Base-by-base conservation (phyloP, 2,888 invertebrate genomes). In the Orchesella flavescens region DNA sequence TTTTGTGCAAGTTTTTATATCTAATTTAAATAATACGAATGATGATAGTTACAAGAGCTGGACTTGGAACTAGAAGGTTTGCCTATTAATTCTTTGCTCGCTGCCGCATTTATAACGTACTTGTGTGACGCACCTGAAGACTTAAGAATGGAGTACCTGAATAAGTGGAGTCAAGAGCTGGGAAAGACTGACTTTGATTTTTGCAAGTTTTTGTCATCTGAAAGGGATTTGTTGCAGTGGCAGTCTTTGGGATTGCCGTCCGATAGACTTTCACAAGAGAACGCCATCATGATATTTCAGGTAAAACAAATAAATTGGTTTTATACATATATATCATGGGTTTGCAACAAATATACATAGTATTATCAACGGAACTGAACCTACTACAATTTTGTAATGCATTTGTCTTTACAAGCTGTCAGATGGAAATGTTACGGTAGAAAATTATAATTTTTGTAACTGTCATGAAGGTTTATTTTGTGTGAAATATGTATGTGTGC, bases 161-260 rank as follows among this genome's bases (percentile, higher is more conserved):
- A 89, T 15, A 88, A 89, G 59, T 93, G 93, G 92, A 61, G 71
- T 9, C 83, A 80, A 5, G 85, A 89, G n/a, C 83, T 90, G 24
- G 89, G 90, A 5, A 88, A 91, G 0, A 86, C 89, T 1, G 89
- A 90, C 1, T 93, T 93, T 89, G 91, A 92, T 86, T 89, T 94
- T 65, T 90, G 92, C 71, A 90, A 90, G 65, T 93, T 93, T 89
- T 90, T 94, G 75, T 92, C 92, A 65, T 92, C 92, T 0, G 95
- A 96, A 90, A 92, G 94, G 84, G 95, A 96, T 88, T 94, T 95
- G 89, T 90, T 97, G 69, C 93, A 94, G 87, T 97, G 97, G 97
- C 94, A 95, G 89, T 93, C 94, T 0, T 95, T 96, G 89, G 96
- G 97, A 0, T 91, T 97, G 7, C 94, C 96, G 0, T 93, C 94